Evolutionary conservation across 2,888 invertebrate genomes (phyloP).

Genomic region (Lithophane socia): DNA sequence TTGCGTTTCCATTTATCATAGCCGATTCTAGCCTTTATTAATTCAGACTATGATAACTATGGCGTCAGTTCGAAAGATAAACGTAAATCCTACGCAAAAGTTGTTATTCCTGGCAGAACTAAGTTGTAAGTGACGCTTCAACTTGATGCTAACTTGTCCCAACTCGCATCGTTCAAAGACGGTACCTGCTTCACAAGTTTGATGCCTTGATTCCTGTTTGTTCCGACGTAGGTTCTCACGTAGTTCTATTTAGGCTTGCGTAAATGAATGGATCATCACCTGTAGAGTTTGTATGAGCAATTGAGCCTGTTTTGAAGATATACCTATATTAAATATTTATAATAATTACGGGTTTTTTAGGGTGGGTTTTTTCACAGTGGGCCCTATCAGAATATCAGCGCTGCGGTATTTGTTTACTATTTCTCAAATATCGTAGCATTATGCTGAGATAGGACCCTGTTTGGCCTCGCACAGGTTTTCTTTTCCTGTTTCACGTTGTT

Average conservation of each 20-base stretch:
- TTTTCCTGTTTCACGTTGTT: too few relatives aligned
- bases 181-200: slow-evolving; percentile 43
- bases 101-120: slow-evolving; percentile 27
- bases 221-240: slow-evolving; percentile 4
- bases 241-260: slow-evolving; percentile 29
- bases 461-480: too few relatives aligned
- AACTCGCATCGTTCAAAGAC: slow-evolving; percentile 29
- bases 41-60: background rate
- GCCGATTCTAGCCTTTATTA: background rate
- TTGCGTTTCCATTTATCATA: background rate
- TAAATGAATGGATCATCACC: slow-evolving; percentile 6
- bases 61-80: background rate
- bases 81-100: slow-evolving; percentile 13
- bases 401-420: too few relatives aligned
- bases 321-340: too few relatives aligned
- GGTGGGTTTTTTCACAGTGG: background rate
- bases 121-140: slow-evolving; percentile 39
- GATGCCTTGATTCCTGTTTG: slow-evolving; percentile 43
- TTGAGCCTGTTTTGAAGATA: slow-evolving; percentile 6
- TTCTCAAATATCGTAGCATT: too few relatives aligned
- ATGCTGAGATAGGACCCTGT: too few relatives aligned
- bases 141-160: slow-evolving; percentile 43
- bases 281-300: background rate
- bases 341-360: background rate
- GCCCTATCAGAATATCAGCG: too few relatives aligned